A percentile compares a stretch with the other conserved stretches of the same genome.
These are phyloP conservation scores for Antennarius maculatus DNA, from an alignment of 2,797 vertebrate genomes.

Conservation along the genomic window DNA sequence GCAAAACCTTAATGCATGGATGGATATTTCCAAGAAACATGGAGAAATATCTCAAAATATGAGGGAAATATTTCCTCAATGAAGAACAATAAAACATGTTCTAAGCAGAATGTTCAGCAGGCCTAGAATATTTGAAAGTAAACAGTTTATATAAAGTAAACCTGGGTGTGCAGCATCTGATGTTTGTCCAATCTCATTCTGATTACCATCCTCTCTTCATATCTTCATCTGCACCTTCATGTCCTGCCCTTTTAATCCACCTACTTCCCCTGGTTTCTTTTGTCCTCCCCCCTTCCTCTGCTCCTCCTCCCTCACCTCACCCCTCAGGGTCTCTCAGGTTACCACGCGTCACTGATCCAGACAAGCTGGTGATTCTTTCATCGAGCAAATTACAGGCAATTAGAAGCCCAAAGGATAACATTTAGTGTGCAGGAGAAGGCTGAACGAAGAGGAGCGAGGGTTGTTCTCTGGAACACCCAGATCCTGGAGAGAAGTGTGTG, in stretches of 20 bases:
- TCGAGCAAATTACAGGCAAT: conserved; percentile 82
- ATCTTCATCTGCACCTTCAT: conserved; percentile 60
- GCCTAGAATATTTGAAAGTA: neutral
- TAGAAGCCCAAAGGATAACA: conserved; percentile 82
- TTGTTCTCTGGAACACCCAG: conserved; percentile 64
- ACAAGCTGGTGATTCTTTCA: conserved; percentile 77
- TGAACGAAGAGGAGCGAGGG: conserved; percentile 72
- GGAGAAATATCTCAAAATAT: neutral
- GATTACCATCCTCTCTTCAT: conserved; percentile 35
- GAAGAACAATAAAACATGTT: neutral
- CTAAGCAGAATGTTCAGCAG: neutral
- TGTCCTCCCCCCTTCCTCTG: conserved; percentile 54
- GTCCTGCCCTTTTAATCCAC: conserved; percentile 62
- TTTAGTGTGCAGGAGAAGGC: conserved; percentile 74
- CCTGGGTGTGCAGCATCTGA: conserved; percentile 1
- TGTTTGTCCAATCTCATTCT: conserved; percentile 13
- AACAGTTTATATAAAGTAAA: neutral
- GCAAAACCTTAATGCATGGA: neutral
- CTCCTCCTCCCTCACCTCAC: conserved; percentile 50
- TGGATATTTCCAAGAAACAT: neutral
- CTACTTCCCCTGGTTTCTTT: conserved; percentile 60
- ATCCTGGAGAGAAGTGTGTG: conserved; percentile 42
- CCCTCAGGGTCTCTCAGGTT: conserved; percentile 77
- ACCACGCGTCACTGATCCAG: conserved; percentile 73
- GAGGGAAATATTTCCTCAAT: neutral